Conservation (phyloP, 2,888 invertebrate species). For the Agrochola lota region DNA sequence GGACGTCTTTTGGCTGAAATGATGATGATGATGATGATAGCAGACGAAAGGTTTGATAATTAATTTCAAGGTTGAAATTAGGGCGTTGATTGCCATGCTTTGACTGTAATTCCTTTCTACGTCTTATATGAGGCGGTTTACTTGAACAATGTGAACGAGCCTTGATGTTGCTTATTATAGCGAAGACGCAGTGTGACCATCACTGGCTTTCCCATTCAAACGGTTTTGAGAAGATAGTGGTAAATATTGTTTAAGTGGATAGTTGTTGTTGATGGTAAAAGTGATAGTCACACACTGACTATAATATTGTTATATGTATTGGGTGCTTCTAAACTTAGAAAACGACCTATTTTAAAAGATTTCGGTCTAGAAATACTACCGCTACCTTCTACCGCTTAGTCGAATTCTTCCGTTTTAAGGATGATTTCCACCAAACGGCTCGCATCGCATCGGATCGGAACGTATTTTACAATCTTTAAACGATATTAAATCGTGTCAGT, state of each 20-base stretch:
- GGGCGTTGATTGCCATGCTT: neutral
- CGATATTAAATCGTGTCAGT: no score
- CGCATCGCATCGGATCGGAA: no score
- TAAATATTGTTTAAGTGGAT: slow-evolving; percentile 39
- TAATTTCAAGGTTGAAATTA: neutral
- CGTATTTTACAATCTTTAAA: no score
- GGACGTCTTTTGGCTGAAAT: no score
- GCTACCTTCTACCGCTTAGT: no score
- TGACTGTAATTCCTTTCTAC: neutral
- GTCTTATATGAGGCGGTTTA: neutral
- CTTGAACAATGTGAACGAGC: slow-evolving; percentile 20
- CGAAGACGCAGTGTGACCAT: slow-evolving; percentile 45
- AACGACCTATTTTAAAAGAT: neutral
- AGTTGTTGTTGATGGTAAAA: slow-evolving; percentile 16
- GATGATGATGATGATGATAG: no score
- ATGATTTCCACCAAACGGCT: no score
- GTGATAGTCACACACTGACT: neutral
- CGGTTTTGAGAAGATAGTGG: slow-evolving; percentile 36
- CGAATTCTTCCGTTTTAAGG: no score
- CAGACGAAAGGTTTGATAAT: neutral
- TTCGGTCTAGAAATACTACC: neutral
- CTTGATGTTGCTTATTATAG: slow-evolving; percentile 49
- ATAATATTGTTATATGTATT: neutral
- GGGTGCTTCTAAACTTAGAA: neutral
- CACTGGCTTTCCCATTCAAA: slow-evolving; percentile 56